phyloP scores from a whole-genome alignment of 2,888 invertebrate genomes.

The Ceriagrion tenellum region DNA sequence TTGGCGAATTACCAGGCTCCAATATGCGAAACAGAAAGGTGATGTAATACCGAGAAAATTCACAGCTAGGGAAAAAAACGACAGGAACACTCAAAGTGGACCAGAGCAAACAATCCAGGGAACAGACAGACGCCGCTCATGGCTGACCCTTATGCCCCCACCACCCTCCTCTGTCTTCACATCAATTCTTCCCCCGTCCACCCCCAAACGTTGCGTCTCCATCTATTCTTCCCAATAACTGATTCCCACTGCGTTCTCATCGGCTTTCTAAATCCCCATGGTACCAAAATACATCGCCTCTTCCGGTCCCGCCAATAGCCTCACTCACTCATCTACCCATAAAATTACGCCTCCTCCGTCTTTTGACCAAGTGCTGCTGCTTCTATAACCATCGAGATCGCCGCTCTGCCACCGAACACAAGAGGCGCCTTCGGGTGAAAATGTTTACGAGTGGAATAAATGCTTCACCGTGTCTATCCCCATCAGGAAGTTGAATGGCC shows the following conservation, averaged over 20 bases:
- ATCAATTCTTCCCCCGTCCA: not conserved
- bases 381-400: not conserved
- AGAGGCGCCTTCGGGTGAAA: not conserved
- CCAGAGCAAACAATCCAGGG: not conserved
- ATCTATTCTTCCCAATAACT: no score
- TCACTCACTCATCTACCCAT: not conserved
- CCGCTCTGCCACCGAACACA: not conserved
- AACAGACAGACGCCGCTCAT: not conserved
- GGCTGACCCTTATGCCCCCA: not conserved
- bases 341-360: not conserved
- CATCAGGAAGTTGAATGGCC: no score
- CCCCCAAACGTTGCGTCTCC: not conserved
- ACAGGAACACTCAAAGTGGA: not conserved
- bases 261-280: not conserved
- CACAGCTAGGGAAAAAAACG: not conserved
- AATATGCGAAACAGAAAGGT: not conserved
- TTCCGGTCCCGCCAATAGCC: conserved; percentile 47
- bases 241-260: no score
- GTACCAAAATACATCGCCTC: conserved; percentile 57
- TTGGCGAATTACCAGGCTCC: not conserved
- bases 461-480: no score
- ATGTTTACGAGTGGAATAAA: not conserved
- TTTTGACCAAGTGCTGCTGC: not conserved
- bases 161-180: not conserved
- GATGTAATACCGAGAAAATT: not conserved